phyloP scores from a whole-genome alignment of 2,113 vertebrate genomes.

The Corythaixoides concolor region DNA sequence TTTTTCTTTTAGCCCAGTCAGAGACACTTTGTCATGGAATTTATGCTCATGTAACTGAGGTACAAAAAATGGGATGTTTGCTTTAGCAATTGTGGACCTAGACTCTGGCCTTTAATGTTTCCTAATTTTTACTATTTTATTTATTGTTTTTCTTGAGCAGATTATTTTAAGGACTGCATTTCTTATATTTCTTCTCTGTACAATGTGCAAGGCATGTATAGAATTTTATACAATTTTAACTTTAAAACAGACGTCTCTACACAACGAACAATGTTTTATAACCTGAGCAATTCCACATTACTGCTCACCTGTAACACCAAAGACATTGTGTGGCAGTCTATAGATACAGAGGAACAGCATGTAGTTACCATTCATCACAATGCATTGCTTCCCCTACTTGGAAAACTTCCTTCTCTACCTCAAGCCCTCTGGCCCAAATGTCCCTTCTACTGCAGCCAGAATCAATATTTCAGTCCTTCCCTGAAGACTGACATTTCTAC shows the following conservation, averaged over 20 bases:
- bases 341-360: not conserved
- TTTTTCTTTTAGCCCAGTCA: not conserved
- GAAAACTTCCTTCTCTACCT: not conserved
- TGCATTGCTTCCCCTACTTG: not conserved
- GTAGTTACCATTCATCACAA: not conserved
- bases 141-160: not conserved
- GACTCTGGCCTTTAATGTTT: not conserved
- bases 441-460: not conserved
- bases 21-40: not conserved
- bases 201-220: not conserved
- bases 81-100: not conserved
- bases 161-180: not conserved
- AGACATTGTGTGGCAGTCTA: accelerated
- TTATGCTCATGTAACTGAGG: not conserved
- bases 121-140: not conserved
- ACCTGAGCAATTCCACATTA: not conserved
- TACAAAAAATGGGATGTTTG: not conserved
- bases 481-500: not conserved
- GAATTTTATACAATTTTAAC: not conserved
- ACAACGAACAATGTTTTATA: not conserved
- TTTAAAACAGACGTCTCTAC: not conserved
- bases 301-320: not conserved
- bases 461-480: not conserved
- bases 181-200: not conserved
- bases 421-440: not conserved